A percentile compares a stretch with the other conserved stretches of the same genome.
Evolutionary conservation across 2,113 vertebrate species (phyloP).

Genomic region (Mobula birostris): DNA sequence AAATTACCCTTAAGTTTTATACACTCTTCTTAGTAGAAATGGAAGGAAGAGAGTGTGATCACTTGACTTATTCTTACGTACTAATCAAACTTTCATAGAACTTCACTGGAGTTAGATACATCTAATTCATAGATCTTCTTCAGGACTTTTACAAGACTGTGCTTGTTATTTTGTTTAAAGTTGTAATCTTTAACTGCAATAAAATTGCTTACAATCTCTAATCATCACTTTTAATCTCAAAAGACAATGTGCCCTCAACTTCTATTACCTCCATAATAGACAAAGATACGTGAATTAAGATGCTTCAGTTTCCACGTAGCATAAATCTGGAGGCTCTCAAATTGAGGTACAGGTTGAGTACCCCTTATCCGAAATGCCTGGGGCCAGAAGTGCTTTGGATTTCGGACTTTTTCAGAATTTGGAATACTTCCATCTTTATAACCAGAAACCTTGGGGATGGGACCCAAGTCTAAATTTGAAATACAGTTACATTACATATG

Average conservation of each 20-base stretch:
- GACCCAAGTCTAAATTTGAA: too few species aligned
- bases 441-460: too few species aligned
- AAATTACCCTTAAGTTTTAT: background rate
- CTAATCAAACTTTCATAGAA: background rate
- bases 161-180: background rate
- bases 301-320: background rate
- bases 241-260: background rate
- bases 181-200: background rate
- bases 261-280: background rate
- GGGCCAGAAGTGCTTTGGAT: too few species aligned
- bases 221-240: background rate
- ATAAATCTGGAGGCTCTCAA: background rate
- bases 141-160: background rate
- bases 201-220: slow-evolving; percentile 9
- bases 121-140: background rate
- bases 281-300: background rate
- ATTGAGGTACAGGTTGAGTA: too few species aligned
- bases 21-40: background rate
- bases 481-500: too few species aligned
- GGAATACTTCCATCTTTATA: too few species aligned
- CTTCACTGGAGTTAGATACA: background rate
- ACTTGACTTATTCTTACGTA: background rate
- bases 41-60: background rate
- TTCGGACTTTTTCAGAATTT: too few species aligned
- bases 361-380: too few species aligned